phyloP scores from a whole-genome alignment of 2,113 vertebrate species.

The Rhabdornis inornatus region DNA sequence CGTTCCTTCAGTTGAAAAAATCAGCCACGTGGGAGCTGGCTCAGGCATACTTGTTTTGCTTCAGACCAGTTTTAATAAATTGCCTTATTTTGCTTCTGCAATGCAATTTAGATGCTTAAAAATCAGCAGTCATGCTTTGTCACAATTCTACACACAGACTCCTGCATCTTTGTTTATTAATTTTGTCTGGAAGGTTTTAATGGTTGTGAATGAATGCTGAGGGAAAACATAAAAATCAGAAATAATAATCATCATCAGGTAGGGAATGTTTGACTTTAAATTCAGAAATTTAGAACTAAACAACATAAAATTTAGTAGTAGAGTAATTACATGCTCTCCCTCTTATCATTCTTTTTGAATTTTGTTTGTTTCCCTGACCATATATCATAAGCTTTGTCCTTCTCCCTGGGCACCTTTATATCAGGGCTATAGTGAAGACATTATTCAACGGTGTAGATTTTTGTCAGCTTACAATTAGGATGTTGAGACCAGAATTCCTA shows the following conservation, averaged over 20 bases:
- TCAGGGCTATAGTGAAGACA: not conserved
- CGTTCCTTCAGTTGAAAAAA: not conserved
- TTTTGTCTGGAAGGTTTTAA: not conserved
- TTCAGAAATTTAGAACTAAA: not conserved
- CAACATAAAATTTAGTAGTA: not conserved
- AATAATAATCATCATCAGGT: not conserved
- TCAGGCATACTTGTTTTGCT: not conserved
- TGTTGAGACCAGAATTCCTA: not conserved
- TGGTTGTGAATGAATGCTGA: not conserved
- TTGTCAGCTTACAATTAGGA: not conserved
- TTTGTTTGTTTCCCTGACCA: not conserved
- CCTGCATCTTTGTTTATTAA: not conserved
- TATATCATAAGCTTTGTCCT: not conserved
- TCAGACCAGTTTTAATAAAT: not conserved
- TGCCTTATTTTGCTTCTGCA: not conserved
- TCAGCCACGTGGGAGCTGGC: not conserved
- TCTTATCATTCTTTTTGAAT: not conserved
- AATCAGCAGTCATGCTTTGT: not conserved
- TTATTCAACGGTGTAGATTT: not conserved
- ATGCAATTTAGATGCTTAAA: not conserved
- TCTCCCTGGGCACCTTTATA: not conserved
- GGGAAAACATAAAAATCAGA: not conserved
- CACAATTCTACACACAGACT: not conserved
- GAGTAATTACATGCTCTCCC: not conserved
- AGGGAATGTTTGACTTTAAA: not conserved